phyloP scores from a whole-genome alignment of 2,888 invertebrate species.

The Eilema griseolum region DNA sequence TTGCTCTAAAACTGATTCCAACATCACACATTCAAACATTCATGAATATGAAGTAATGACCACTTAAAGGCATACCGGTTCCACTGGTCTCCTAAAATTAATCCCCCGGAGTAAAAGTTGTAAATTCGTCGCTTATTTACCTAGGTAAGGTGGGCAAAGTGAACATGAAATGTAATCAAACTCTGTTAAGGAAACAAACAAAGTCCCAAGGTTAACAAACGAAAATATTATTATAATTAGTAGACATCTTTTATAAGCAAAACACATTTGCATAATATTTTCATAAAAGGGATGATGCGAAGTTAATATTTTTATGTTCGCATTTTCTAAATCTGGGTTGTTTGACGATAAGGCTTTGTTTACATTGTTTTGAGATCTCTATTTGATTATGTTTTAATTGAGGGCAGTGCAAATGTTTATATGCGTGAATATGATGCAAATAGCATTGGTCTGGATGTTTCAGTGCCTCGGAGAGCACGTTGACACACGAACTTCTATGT shows the following conservation, averaged over 20 bases:
- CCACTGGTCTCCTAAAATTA: no score
- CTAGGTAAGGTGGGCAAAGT: neutral
- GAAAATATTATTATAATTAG: constrained; percentile 4
- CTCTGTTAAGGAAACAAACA: neutral
- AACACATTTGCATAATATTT: constrained; percentile 2
- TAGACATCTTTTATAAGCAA: constrained; percentile 2
- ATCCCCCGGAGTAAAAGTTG: no score
- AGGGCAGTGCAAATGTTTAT: neutral
- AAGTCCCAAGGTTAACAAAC: neutral
- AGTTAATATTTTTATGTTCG: constrained; percentile 2
- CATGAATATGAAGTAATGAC: no score
- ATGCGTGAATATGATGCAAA: no score
- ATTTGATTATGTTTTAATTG: neutral
- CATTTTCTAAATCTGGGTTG: neutral
- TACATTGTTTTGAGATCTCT: neutral
- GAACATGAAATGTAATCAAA: neutral
- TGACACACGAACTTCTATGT: no score
- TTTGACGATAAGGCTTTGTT: neutral
- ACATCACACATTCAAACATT: no score
- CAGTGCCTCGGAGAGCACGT: no score
- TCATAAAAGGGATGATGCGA: constrained; percentile 4
- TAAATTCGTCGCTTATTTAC: no score
- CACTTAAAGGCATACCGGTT: no score
- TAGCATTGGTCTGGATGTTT: no score
- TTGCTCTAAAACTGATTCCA: no score